Percentiles rank a stretch among this genome's conserved stretches.
phyloP scores from a whole-genome alignment of 1,140 invertebrate species.

The Araneus ventricosus region DNA sequence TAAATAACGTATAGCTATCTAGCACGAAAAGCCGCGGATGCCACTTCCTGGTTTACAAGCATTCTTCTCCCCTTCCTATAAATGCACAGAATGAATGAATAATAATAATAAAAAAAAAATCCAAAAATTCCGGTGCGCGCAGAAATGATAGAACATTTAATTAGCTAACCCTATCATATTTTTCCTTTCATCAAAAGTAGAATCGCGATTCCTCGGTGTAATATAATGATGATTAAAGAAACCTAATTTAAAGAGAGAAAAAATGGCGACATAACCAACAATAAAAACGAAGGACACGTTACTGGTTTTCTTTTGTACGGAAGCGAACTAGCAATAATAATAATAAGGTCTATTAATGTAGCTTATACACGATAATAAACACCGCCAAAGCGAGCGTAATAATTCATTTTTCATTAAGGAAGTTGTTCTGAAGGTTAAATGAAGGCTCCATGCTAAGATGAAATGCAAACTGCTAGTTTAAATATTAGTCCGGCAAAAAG shows the following conservation, averaged over 20 bases:
- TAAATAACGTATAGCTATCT: not conserved
- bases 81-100: too few species aligned
- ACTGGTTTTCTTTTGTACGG: not conserved
- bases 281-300: not conserved
- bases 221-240: not conserved
- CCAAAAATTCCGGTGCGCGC: not conserved
- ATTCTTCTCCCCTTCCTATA: not conserved
- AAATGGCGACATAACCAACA: not conserved
- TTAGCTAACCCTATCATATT: not conserved
- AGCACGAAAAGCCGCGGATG: not conserved
- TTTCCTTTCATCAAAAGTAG: not conserved
- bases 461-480: not conserved
- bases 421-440: not conserved
- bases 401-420: not conserved
- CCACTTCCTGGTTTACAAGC: not conserved
- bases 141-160: not conserved
- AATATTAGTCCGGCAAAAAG: not conserved
- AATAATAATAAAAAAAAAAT: too few species aligned
- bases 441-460: not conserved
- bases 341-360: too few species aligned
- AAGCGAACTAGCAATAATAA: too few species aligned
- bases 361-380: not conserved
- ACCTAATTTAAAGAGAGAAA: not conserved
- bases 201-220: not conserved
- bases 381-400: not conserved